phyloP scores from a whole-genome alignment of 2,888 invertebrate genomes.

The Melanostoma scalare region DNA sequence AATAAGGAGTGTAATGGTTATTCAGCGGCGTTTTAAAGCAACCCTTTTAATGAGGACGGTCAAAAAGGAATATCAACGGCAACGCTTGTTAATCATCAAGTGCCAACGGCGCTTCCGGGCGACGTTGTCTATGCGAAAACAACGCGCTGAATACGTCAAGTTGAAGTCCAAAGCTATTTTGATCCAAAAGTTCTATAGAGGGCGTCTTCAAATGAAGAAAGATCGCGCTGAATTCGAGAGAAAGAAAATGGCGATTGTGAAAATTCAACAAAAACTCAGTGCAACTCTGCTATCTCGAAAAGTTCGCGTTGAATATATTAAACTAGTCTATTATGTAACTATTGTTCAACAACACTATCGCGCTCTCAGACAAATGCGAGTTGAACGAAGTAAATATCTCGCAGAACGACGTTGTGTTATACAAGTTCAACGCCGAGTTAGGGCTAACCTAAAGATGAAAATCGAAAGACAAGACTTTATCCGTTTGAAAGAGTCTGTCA shows the following conservation, averaged over 20 bases:
- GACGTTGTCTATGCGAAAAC: constrained; percentile 75
- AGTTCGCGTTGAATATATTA: constrained; percentile 76
- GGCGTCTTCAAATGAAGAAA: constrained; percentile 75
- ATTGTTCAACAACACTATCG: constrained; percentile 78
- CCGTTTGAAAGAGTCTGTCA: constrained; percentile 77
- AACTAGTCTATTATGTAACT: constrained; percentile 74
- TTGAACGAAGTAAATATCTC: constrained; percentile 74
- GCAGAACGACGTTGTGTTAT: constrained; percentile 74
- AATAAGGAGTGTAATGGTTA: constrained; percentile 76
- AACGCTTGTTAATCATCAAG: constrained; percentile 48
- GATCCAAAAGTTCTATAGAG: constrained; percentile 75
- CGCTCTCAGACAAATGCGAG: constrained; percentile 76
- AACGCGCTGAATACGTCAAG: constrained; percentile 72
- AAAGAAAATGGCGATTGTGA: constrained; percentile 75
- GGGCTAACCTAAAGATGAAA: constrained; percentile 76
- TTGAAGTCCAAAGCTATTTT: constrained; percentile 64
- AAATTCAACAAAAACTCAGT: constrained; percentile 79
- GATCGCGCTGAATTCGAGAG: constrained; percentile 74
- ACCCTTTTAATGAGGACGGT: constrained; percentile 77
- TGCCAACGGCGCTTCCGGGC: constrained; percentile 77
- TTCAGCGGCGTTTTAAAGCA: constrained; percentile 77
- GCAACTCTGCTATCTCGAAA: constrained; percentile 77
- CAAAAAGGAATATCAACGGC: constrained; percentile 76
- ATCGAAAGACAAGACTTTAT: constrained; percentile 72
- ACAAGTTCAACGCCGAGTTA: constrained; percentile 79